Evolutionary conservation across 2,888 invertebrate genomes (phyloP).

Genomic region (Hetaerina titia): DNA sequence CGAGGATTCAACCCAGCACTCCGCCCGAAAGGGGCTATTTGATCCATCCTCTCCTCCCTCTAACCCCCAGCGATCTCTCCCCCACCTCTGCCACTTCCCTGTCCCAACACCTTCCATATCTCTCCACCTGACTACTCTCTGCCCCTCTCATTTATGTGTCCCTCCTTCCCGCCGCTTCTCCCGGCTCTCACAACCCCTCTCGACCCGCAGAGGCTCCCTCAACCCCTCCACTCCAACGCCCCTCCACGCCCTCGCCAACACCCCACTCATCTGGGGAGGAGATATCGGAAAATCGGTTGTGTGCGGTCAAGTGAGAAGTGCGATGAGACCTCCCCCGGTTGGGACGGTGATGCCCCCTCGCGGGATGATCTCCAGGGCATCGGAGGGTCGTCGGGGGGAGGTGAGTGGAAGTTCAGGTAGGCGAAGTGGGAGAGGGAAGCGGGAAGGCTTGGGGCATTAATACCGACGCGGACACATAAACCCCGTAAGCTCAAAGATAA

Average conservation of each 20-base stretch:
- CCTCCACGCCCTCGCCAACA: neutral
- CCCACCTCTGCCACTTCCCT: neutral
- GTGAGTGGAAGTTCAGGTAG: neutral
- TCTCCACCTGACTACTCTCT: neutral
- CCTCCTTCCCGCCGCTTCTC: neutral
- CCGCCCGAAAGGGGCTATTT: neutral
- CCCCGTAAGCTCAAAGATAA: neutral
- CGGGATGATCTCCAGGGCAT: neutral
- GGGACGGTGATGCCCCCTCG: neutral
- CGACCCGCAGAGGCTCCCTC: neutral
- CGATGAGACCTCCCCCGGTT: neutral
- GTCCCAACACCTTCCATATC: neutral
- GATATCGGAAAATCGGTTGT: constrained; percentile 52
- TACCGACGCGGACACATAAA: neutral
- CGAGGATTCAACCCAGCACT: neutral
- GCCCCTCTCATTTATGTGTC: neutral
- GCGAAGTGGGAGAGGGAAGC: neutral
- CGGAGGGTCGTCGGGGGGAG: neutral
- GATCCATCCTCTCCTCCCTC: neutral
- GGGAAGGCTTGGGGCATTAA: neutral
- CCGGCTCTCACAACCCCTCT: neutral
- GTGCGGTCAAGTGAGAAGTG: constrained; percentile 20
- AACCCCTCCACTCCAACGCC: neutral
- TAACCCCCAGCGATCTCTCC: neutral
- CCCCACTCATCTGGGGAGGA: no score